These are phyloP conservation scores for Amphilophus citrinellus DNA, from an alignment of 2,113 vertebrate species.

Conservation along the genomic window DNA sequence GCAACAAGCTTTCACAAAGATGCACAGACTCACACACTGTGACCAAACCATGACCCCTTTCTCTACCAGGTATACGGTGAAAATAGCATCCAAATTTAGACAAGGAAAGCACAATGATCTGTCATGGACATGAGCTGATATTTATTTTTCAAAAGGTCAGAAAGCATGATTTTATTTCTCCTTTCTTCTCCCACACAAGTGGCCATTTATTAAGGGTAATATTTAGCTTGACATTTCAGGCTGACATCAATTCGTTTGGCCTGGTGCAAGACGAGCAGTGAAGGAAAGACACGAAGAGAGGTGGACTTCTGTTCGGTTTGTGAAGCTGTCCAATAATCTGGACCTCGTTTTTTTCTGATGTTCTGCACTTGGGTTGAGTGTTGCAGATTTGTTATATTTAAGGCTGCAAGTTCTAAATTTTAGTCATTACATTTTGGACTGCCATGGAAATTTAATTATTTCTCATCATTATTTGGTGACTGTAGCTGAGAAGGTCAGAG, in stretches of 20 bases:
- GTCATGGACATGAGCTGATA: slow-evolving; percentile 13
- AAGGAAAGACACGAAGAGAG: neutral
- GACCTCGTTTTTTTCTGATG: neutral
- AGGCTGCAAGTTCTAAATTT: neutral
- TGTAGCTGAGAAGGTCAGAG: neutral
- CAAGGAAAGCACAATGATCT: neutral
- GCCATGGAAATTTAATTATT: neutral
- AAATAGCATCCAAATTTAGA: neutral
- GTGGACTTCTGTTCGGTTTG: neutral
- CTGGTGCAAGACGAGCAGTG: neutral
- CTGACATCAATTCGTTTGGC: slow-evolving; percentile 34
- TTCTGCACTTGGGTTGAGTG: neutral
- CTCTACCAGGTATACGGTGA: neutral
- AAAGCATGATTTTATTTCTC: slow-evolving; percentile 33
- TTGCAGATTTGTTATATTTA: neutral
- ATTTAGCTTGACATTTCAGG: slow-evolving; percentile 61
- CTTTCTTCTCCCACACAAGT: slow-evolving; percentile 29
- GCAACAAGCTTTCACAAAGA: neutral
- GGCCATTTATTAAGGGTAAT: slow-evolving; percentile 46
- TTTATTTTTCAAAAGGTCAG: slow-evolving; percentile 60
- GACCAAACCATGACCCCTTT: slow-evolving; percentile 10
- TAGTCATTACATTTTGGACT: neutral
- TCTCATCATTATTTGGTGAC: neutral
- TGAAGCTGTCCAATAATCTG: neutral
- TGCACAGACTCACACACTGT: neutral